These are phyloP conservation scores for Aleiodes testaceus DNA, from an alignment of 2,888 invertebrate species.

Conservation along the genomic window DNA sequence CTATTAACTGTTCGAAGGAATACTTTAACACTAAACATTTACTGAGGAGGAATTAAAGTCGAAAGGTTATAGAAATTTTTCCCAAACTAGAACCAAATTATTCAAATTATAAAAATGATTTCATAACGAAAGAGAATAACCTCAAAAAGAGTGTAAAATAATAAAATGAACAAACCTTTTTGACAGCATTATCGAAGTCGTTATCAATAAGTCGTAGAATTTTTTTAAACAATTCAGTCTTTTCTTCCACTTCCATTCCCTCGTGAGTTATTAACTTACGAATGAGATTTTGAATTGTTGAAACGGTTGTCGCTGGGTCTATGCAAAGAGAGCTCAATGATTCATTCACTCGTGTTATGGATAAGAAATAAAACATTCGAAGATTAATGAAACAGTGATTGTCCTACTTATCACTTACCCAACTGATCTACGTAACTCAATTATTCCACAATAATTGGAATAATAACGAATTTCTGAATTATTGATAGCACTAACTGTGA, in stretches of 20 bases:
- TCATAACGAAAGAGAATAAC: not conserved
- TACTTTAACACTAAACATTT: too few relatives aligned
- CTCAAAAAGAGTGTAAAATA: not conserved
- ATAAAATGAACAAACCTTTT: conserved; percentile 9
- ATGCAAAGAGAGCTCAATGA: conserved; percentile 3
- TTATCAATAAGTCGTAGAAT: conserved; percentile 3
- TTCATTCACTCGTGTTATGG: conserved; percentile 18
- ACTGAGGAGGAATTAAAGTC: too few relatives aligned
- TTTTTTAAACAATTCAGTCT: conserved; percentile 1
- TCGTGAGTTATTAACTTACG: not conserved
- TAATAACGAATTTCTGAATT: conserved; percentile 47
- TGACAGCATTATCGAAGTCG: not conserved
- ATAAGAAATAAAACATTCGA: conserved; percentile 29
- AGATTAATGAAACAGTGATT: conserved; percentile 31
- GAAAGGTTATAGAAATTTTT: too few relatives aligned
- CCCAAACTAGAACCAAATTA: conserved; percentile 13
- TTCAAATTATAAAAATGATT: not conserved
- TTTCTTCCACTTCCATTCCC: not conserved
- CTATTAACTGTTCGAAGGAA: too few relatives aligned
- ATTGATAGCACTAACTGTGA: conserved; percentile 57
- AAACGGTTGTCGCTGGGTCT: not conserved
- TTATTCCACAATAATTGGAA: conserved; percentile 40
- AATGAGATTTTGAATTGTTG: not conserved
- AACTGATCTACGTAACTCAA: conserved; percentile 38
- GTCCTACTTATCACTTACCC: conserved; percentile 35